A percentile compares a stretch with the other conserved stretches of the same genome.
Conservation (phyloP, 2,797 vertebrate genomes). For the Psittacula echo region DNA sequence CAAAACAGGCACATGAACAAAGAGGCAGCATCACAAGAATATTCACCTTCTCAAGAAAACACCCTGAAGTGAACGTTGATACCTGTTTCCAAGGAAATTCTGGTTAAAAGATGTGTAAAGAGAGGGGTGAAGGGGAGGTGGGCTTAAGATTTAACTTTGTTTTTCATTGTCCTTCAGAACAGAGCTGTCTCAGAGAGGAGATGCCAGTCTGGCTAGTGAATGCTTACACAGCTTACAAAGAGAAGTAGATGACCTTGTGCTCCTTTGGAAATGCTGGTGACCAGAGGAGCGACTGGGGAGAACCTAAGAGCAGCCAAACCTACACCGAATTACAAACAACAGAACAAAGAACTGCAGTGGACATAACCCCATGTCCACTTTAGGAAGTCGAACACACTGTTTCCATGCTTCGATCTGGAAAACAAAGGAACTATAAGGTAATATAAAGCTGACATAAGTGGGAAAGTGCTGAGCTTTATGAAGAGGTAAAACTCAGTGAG, state of each 20-base stretch:
- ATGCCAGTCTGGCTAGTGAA: not conserved
- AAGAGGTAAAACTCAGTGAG: too few species aligned
- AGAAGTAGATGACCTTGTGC: not conserved
- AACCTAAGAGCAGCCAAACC: not conserved
- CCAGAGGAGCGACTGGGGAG: not conserved
- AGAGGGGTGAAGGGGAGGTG: not conserved
- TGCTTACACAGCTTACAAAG: not conserved
- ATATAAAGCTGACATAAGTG: too few species aligned
- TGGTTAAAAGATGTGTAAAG: not conserved
- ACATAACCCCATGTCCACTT: too few species aligned
- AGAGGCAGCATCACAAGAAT: not conserved
- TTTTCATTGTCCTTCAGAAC: not conserved
- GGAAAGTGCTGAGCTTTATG: too few species aligned
- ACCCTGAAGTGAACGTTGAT: not conserved
- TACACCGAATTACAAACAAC: not conserved
- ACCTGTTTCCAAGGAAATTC: not conserved
- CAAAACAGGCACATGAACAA: accelerated
- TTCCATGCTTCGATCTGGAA: too few species aligned
- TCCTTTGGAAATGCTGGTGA: not conserved
- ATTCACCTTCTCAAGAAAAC: not conserved
- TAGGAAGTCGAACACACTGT: too few species aligned
- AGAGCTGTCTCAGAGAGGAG: too few species aligned
- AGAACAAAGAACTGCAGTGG: too few species aligned
- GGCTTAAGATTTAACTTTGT: not conserved
- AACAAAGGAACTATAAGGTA: too few species aligned